phyloP scores from a whole-genome alignment of 2,888 invertebrate species.

The Lycocerus yunnanus region DNA sequence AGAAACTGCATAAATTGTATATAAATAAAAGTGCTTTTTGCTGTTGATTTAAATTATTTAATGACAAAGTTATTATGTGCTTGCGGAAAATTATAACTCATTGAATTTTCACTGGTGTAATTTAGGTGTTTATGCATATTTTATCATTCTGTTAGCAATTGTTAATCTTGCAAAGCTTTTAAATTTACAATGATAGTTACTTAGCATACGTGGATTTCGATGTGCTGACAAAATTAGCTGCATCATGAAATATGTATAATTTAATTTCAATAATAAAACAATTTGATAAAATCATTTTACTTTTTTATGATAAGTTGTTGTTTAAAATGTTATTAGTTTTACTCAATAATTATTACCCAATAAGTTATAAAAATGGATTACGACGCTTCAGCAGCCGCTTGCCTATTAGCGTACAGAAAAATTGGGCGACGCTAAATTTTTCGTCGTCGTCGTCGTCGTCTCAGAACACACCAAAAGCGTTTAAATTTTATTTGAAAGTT shows the following conservation, averaged over 20 bases:
- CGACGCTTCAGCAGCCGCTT: no score
- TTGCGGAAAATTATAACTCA: background rate
- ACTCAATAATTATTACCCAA: no score
- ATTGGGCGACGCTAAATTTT: no score
- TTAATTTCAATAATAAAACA: background rate
- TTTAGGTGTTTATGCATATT: background rate
- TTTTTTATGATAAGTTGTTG: no score
- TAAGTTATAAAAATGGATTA: no score
- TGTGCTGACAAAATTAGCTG: background rate
- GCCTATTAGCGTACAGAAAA: no score
- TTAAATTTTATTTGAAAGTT: background rate
- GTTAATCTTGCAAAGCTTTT: background rate
- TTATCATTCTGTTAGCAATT: background rate
- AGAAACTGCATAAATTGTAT: background rate
- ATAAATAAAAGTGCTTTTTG: background rate
- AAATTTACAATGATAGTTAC: background rate
- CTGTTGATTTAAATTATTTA: background rate
- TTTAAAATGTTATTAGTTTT: no score
- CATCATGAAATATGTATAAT: background rate
- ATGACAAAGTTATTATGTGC: background rate
- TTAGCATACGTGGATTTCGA: background rate
- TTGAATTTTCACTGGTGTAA: background rate
- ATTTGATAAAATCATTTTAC: background rate
- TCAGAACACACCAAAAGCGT: no score
- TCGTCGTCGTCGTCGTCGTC: no score